Evolutionary conservation across 2,113 vertebrate species (phyloP).

Genomic region (Lipophrys pholis): DNA sequence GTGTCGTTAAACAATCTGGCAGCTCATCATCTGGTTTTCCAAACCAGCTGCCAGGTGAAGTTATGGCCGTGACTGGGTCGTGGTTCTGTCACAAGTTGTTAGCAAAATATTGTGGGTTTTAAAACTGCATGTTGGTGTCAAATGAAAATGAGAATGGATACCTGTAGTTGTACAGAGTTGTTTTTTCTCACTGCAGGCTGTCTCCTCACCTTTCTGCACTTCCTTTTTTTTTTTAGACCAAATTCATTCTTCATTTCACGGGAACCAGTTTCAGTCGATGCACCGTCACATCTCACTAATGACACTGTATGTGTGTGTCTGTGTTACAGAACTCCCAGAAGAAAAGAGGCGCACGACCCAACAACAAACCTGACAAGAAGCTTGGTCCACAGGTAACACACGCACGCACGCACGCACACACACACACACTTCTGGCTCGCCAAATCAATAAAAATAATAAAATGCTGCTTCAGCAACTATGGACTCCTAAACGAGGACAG

Average conservation of each 20-base stretch:
- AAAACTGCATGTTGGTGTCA: too few species aligned
- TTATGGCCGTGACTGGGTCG: too few species aligned
- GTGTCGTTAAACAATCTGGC: too few species aligned
- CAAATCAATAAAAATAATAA: constrained; percentile 45
- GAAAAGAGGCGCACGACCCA: constrained; percentile 89
- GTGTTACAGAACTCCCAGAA: constrained; percentile 91
- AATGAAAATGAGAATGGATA: not conserved
- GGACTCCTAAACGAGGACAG: constrained; percentile 5
- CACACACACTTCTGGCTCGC: constrained; percentile 8
- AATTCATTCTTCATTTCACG: not conserved
- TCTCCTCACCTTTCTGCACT: not conserved
- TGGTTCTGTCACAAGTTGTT: too few species aligned
- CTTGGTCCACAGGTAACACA: constrained; percentile 87
- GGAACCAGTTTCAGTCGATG: not conserved
- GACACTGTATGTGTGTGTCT: constrained; percentile 30
- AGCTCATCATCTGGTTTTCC: too few species aligned
- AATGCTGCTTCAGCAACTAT: constrained; percentile 13
- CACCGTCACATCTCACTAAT: constrained; percentile 23
- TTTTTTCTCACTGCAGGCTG: not conserved
- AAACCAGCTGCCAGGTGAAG: too few species aligned
- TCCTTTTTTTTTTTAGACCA: not conserved
- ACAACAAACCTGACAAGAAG: constrained; percentile 95
- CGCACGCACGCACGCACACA: constrained; percentile 16
- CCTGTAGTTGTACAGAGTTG: not conserved
- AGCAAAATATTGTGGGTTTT: too few species aligned